Base-by-base conservation (phyloP, 2,888 invertebrate genomes). In the Ptychoptera contaminata region DNA sequence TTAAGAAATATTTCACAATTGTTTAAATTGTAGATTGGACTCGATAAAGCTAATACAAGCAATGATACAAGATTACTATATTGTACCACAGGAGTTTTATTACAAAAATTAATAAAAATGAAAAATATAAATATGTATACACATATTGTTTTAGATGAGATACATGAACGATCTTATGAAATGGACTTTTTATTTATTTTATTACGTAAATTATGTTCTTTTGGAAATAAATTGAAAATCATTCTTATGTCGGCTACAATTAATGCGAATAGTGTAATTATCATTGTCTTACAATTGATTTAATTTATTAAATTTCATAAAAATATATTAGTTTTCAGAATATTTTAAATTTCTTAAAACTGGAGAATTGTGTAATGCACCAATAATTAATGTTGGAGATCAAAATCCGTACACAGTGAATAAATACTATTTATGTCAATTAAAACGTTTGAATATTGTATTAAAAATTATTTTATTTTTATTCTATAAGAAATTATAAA, bases 241-340 rank as follows among this genome's bases (percentile, higher is more conserved):
- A 72, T 96, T 42, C 68, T 96, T 2, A 96, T 96, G 94, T 94
- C 93, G 0, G 96, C 96, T 0, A 94, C 96, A 2, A 80, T 93
- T 54, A 77, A 91, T 56, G 73, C 79, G 0, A 63, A 72, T 2
- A 70, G 56, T 51, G 60, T 59, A 37, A 41, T 23, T 37, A 31
- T 35, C 6, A 16, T n/a, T 2, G 6, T 37, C 9, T 37, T n/a
- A n/a, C n/a, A n/a, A n/a, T n/a, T 37, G 15, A 5, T 12, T 37
- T 15, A 14, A 37, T 12, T n/a, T n/a, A n/a, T n/a, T 14, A 6
- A 14, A 35, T 5, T 2, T 12, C 7, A 37, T 12, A 16, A 2
- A 16, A 37, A 8, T 12, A 34, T 47, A 51, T 1, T 46, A 60
- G 54, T 62, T 64, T 49, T 49, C 57, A 1, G 56, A 61, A 1